These are phyloP conservation scores for Synergus itoensis DNA, from an alignment of 2,888 invertebrate species.

Conservation along the genomic window DNA sequence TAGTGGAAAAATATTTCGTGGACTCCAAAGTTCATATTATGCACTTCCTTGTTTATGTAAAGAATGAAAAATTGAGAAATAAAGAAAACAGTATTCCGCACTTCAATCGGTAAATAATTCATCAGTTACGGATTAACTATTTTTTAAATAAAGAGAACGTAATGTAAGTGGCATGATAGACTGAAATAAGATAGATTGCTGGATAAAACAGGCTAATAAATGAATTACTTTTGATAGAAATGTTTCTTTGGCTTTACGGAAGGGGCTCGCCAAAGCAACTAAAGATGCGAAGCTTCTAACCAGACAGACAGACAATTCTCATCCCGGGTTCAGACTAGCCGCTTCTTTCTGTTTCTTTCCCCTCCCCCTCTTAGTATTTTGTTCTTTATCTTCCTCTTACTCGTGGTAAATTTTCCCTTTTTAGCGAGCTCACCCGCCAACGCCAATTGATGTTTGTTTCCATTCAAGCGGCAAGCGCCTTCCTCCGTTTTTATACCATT, in stretches of 20 bases:
- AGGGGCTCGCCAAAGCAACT: conserved; percentile 15
- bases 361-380: conserved; percentile 1
- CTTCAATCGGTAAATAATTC: too few species aligned
- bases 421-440: conserved; percentile 48
- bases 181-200: too few species aligned
- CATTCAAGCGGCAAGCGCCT: conserved; percentile 58
- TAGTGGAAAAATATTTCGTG: background rate
- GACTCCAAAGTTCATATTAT: background rate
- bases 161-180: too few species aligned
- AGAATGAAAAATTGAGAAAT: too few species aligned
- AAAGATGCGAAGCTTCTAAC: conserved; percentile 3
- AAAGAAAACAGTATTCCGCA: too few species aligned
- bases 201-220: background rate
- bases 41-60: too few species aligned
- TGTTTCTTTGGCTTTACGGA: background rate
- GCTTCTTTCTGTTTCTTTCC: conserved; percentile 20
- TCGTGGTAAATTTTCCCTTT: conserved; percentile 18
- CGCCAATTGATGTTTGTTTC: conserved; percentile 66
- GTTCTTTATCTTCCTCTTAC: conserved; percentile 15
- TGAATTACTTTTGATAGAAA: background rate
- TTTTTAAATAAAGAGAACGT: too few species aligned
- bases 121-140: too few species aligned
- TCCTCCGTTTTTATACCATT: conserved; percentile 64
- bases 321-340: background rate
- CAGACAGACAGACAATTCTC: conserved; percentile 3